Conservation (phyloP, 2,113 vertebrate species). For the Scatophagus argus region DNA sequence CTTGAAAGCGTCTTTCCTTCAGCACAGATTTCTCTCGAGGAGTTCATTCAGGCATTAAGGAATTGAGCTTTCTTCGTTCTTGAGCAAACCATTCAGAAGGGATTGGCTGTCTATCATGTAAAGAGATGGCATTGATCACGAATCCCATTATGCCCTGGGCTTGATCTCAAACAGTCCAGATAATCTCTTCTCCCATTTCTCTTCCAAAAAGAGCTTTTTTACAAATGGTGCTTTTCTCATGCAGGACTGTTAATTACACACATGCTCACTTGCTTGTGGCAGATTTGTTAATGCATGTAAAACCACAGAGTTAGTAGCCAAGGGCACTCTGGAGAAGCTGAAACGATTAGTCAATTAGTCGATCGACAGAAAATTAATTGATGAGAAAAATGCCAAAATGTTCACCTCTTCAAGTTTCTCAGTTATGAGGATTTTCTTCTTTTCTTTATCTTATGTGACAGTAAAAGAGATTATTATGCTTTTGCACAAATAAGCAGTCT, state of each 20-base stretch:
- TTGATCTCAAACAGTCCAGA: slow-evolving; percentile 42
- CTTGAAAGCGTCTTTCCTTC: not conserved
- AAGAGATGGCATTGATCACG: slow-evolving; percentile 55
- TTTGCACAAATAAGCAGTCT: not conserved
- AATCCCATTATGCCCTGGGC: slow-evolving; percentile 41
- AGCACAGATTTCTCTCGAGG: not conserved
- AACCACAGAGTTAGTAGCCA: not conserved
- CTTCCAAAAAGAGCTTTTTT: slow-evolving; percentile 20
- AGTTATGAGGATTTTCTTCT: not conserved
- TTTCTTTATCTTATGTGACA: not conserved
- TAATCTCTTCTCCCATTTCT: slow-evolving; percentile 19
- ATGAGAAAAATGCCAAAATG: not conserved
- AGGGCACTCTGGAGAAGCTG: not conserved
- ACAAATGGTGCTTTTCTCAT: not conserved
- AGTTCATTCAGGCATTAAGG: slow-evolving; percentile 13
- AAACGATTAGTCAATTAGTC: not conserved
- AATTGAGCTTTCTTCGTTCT: slow-evolving; percentile 24
- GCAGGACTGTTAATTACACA: slow-evolving; percentile 26
- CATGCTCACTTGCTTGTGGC: not conserved
- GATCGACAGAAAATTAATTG: not conserved
- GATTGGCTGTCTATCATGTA: slow-evolving; percentile 47
- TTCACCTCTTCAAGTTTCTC: not conserved
- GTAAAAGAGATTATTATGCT: too few relatives aligned
- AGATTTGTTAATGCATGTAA: not conserved
- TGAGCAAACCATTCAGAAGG: slow-evolving; percentile 21